phyloP scores from a whole-genome alignment of 2,113 vertebrate species.

The Microtus richardsoni region DNA sequence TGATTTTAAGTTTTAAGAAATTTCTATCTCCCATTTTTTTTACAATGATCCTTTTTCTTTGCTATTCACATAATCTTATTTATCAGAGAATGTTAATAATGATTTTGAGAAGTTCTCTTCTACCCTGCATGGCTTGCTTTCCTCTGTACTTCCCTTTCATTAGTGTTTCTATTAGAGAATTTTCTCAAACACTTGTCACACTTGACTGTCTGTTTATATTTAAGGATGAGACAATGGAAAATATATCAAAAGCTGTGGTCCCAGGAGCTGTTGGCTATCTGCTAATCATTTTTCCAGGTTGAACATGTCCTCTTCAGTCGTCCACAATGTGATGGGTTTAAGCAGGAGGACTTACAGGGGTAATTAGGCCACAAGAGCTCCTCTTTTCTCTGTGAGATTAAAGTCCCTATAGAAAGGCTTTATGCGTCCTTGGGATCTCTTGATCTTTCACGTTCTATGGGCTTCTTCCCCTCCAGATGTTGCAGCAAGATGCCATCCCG shows the following conservation, averaged over 20 bases:
- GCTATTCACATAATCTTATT: slow-evolving; percentile 9
- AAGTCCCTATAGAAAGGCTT: neutral
- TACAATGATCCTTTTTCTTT: slow-evolving; percentile 8
- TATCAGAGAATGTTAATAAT: slow-evolving; percentile 11
- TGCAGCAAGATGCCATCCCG: neutral
- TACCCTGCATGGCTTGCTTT: neutral
- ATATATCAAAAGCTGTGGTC: neutral
- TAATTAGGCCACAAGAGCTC: neutral
- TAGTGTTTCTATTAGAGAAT: neutral
- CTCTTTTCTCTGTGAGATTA: neutral
- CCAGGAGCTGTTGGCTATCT: neutral
- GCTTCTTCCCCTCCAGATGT: too few relatives aligned
- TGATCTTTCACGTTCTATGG: neutral
- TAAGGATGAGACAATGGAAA: neutral
- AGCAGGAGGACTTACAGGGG: neutral
- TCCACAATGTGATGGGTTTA: neutral
- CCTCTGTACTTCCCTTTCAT: neutral
- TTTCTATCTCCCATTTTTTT: neutral
- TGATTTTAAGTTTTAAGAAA: neutral
- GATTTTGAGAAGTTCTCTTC: neutral
- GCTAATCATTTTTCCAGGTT: neutral
- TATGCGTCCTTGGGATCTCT: neutral
- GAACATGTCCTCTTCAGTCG: neutral
- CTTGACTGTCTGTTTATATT: neutral
- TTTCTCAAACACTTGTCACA: neutral